Evolutionary conservation across 2,888 invertebrate genomes (phyloP).

Genomic region (Mystacides longicornis): DNA sequence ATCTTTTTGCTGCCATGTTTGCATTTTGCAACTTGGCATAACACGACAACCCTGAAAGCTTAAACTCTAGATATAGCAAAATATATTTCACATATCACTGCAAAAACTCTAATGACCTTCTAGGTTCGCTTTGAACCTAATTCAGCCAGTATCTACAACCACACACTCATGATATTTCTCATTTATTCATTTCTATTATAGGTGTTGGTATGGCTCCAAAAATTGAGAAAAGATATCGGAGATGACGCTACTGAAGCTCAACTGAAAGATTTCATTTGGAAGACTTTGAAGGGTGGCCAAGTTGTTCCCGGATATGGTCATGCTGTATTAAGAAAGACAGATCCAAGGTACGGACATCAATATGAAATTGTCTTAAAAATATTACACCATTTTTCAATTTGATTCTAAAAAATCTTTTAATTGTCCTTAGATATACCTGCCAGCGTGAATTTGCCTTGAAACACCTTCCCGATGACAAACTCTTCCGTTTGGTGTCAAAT

Average conservation of each 20-base stretch:
- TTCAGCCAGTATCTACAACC: too few relatives aligned
- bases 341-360: constrained; percentile 53
- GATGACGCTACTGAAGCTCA: constrained; percentile 82
- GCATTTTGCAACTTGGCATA: too few relatives aligned
- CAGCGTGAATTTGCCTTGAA: constrained; percentile 92
- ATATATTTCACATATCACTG: too few relatives aligned
- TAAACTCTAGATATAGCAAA: too few relatives aligned
- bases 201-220: constrained; percentile 90
- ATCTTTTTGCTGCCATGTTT: too few relatives aligned
- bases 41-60: too few relatives aligned
- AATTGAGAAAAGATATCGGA: constrained; percentile 79
- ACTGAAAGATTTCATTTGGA: constrained; percentile 95
- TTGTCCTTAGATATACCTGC: constrained; percentile 61
- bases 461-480: constrained; percentile 83
- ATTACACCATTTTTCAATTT: not conserved
- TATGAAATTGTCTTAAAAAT: not conserved
- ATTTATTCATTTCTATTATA: too few relatives aligned
- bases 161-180: too few relatives aligned
- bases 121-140: too few relatives aligned
- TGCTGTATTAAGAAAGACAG: constrained; percentile 92
- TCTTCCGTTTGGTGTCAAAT: constrained; percentile 86
- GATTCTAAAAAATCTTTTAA: not conserved
- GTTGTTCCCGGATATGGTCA: constrained; percentile 98
- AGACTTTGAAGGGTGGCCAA: constrained; percentile 89
- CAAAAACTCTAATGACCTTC: too few relatives aligned